phyloP scores from a whole-genome alignment of 2,888 invertebrate genomes.

The Hypsopygia costalis region DNA sequence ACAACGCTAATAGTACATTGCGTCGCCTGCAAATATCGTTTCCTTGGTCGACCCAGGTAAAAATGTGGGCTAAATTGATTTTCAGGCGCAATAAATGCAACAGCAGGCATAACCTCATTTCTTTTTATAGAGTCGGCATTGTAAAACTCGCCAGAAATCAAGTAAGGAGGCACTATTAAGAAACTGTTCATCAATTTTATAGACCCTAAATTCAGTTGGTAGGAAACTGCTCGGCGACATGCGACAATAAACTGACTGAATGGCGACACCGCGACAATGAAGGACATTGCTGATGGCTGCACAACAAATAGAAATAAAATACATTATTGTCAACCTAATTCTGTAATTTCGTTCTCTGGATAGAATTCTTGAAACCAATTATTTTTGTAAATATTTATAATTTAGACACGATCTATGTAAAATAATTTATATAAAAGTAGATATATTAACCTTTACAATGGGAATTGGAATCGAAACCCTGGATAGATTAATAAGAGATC shows the following conservation, averaged over 20 bases:
- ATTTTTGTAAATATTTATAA: no score
- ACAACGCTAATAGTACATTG: slow-evolving; percentile 43
- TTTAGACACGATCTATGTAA: no score
- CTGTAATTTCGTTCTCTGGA: not conserved
- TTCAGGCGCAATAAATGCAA: slow-evolving; percentile 28
- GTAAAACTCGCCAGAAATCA: slow-evolving; percentile 32
- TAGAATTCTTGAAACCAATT: no score
- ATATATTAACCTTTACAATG: no score
- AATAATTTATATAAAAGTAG: no score
- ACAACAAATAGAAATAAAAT: slow-evolving; percentile 40
- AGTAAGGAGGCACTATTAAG: slow-evolving; percentile 57
- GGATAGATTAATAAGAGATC: no score
- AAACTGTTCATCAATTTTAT: slow-evolving; percentile 73
- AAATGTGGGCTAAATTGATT: slow-evolving; percentile 54
- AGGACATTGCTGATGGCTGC: slow-evolving; percentile 42
- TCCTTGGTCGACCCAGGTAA: slow-evolving; percentile 43
- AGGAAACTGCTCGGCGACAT: slow-evolving; percentile 67
- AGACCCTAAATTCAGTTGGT: slow-evolving; percentile 65
- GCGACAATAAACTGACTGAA: slow-evolving; percentile 62
- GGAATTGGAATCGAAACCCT: no score
- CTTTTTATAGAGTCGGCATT: slow-evolving; percentile 24
- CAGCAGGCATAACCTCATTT: slow-evolving; percentile 26
- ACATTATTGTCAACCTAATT: slow-evolving; percentile 13
- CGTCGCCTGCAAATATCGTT: slow-evolving; percentile 58
- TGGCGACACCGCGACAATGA: slow-evolving; percentile 66